Evolutionary conservation across 2,888 invertebrate species (phyloP), one percentile per base, ranked within the genome.

Genomic region (Pseudococcus longispinus): DNA sequence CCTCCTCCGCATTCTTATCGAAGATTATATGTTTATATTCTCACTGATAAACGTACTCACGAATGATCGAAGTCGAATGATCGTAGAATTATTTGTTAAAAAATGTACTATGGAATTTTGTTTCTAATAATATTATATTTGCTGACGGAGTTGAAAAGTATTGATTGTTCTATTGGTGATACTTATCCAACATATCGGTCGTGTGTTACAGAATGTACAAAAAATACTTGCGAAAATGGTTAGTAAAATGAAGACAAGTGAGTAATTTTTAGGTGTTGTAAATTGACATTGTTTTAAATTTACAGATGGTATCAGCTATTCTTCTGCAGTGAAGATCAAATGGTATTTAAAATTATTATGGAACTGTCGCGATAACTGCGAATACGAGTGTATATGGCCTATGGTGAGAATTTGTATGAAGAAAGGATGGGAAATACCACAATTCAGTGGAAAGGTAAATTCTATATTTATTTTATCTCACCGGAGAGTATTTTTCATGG

Each of bases 381-480:
- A 93, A 88, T 97, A 98, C 90, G 91, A 93, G 13, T 98, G 98
- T 90, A 98, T 97, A 96, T 98, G 98, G 98, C 92, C 93, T 87
- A 96, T 97, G 0, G 96, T 97, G 0, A 92, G 94, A n/a, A 93
- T 93, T 37, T 97, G 96, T 90, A 90, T 93, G 74, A 92, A 93
- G 87, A 92, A 94, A 88, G 93, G 93, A 0, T 93, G 93, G 91
- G 91, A 91, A n/a, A 93, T 95, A 85, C 98, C 98, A 4, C 98
- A 98, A 90, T 98, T 98, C 91, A 94, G 96, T 93, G 98, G 98
- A 90, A 98, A 97, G 93, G 97, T 97, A 55, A 60, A 55, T 84
- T 15, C n/a, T 3, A n/a, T 0, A 6, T 5, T n/a, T 51, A 29
- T 29, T 70, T 4, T 5, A 70, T 15, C 15, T 70, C 2, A 4